Conservation (phyloP, 2,113 vertebrate species). For the Gymnocephalus cernua region DNA sequence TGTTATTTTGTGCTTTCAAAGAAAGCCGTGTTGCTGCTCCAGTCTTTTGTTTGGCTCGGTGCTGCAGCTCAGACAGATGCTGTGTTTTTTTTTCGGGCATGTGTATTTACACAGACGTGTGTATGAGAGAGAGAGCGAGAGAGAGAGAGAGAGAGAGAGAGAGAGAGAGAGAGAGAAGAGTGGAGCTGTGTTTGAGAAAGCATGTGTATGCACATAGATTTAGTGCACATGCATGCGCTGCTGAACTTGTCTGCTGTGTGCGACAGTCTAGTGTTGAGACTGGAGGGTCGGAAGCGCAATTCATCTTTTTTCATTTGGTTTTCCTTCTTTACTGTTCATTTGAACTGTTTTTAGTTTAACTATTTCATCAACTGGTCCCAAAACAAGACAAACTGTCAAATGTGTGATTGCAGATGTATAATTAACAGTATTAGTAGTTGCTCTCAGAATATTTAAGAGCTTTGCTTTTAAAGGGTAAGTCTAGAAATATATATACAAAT, state of each 20-base stretch:
- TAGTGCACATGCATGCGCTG: conserved; percentile 26
- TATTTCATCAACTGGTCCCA: background rate
- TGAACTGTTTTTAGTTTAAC: background rate
- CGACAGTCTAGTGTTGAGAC: conserved; percentile 1
- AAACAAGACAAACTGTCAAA: background rate
- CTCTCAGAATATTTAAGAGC: background rate
- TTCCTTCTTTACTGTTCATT: background rate
- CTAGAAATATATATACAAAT: background rate
- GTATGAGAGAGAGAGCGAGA: background rate
- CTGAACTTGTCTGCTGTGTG: conserved; percentile 54
- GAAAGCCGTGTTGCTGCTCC: conserved; percentile 10
- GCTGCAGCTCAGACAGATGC: conserved; percentile 17
- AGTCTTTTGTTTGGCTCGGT: conserved; percentile 58
- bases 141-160: background rate
- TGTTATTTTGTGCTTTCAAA: conserved; percentile 55
- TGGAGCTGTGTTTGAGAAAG: conserved; percentile 24
- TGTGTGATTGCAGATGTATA: background rate
- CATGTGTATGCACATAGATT: conserved; percentile 24
- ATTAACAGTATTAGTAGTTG: background rate
- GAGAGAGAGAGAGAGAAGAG: conserved; percentile 6
- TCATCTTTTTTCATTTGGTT: background rate
- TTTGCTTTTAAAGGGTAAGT: background rate
- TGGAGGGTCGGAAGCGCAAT: conserved; percentile 7
- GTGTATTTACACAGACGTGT: conserved; percentile 29
- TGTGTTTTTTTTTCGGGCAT: conserved; percentile 36